phyloP scores from a whole-genome alignment of 2,797 vertebrate genomes.

The Sparidentex hasta region DNA sequence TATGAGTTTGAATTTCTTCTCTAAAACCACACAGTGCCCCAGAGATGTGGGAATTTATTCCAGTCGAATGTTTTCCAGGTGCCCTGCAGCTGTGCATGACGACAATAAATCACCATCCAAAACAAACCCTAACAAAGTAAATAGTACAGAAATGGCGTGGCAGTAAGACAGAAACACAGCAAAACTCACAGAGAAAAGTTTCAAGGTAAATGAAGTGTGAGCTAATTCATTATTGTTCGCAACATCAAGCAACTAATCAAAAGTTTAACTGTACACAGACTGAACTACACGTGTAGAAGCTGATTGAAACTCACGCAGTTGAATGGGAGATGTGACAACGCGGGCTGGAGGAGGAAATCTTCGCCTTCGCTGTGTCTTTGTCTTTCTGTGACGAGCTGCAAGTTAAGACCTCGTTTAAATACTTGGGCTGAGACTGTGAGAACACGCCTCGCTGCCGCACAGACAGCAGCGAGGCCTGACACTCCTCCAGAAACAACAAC shows the following conservation, averaged over 20 bases:
- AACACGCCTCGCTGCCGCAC: conserved; percentile 62
- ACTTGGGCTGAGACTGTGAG: conserved; percentile 28
- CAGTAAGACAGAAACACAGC: neutral
- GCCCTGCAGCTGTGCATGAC: neutral
- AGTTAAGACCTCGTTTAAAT: conserved; percentile 58
- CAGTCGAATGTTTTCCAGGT: neutral
- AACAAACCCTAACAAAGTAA: neutral
- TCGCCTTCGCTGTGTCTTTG: conserved; percentile 28
- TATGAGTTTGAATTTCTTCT: too few relatives aligned
- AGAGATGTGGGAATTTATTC: neutral
- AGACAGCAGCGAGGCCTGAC: neutral
- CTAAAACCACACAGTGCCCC: too few relatives aligned
- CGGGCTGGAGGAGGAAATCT: conserved; percentile 18
- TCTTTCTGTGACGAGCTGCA: neutral
- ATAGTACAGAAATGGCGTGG: neutral
- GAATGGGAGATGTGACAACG: conserved; percentile 14
- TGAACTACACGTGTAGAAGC: conserved; percentile 3
- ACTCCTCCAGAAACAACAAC: neutral
- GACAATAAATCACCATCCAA: neutral
- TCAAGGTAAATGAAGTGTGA: neutral
- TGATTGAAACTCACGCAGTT: conserved; percentile 71
- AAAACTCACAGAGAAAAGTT: neutral
- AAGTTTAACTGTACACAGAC: neutral
- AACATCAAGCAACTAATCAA: conserved; percentile 1
- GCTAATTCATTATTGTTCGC: neutral